Evolutionary conservation across 2,888 invertebrate genomes (phyloP).

Genomic region (Calliopum simillimum): DNA sequence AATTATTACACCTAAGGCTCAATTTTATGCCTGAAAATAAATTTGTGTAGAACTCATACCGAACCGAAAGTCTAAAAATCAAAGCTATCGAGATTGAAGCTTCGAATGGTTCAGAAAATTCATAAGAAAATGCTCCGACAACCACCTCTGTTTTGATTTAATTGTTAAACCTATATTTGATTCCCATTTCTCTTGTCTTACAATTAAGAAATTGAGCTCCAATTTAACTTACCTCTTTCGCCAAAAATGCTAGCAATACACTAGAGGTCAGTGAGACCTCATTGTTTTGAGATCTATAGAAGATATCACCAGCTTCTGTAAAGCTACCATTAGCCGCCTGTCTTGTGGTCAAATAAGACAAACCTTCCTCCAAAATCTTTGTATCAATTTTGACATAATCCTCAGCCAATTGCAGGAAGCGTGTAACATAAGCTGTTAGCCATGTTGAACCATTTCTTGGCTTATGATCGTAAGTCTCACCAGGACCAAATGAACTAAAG

Average conservation of each 20-base stretch:
- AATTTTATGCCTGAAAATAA: too few relatives aligned
- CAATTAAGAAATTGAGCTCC: too few relatives aligned
- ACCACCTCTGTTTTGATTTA: too few relatives aligned
- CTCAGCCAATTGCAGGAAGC: conserved; percentile 78
- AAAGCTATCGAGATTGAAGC: too few relatives aligned
- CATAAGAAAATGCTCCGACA: too few relatives aligned
- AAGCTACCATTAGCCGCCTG: conserved; percentile 83
- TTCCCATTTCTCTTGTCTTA: too few relatives aligned
- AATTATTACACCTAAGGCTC: too few relatives aligned
- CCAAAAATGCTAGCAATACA: conserved; percentile 78
- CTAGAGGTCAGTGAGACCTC: conserved; percentile 83
- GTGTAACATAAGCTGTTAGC: conserved; percentile 86
- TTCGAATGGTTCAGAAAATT: too few relatives aligned
- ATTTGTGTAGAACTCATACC: too few relatives aligned
- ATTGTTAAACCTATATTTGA: too few relatives aligned
- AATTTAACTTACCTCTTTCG: conserved; percentile 69
- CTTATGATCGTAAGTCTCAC: conserved; percentile 56
- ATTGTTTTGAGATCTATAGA: conserved; percentile 76
- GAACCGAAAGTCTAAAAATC: too few relatives aligned
- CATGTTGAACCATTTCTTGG: conserved; percentile 75
- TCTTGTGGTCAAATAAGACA: conserved; percentile 77
- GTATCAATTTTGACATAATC: conserved; percentile 78
- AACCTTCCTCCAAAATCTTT: conserved; percentile 73
- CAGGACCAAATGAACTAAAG: conserved; percentile 84
- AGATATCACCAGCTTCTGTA: conserved; percentile 79